Evolutionary conservation across 2,113 vertebrate genomes (phyloP), one percentile per base, ranked within the genome.

Genomic region (Entelurus aequoreus): DNA sequence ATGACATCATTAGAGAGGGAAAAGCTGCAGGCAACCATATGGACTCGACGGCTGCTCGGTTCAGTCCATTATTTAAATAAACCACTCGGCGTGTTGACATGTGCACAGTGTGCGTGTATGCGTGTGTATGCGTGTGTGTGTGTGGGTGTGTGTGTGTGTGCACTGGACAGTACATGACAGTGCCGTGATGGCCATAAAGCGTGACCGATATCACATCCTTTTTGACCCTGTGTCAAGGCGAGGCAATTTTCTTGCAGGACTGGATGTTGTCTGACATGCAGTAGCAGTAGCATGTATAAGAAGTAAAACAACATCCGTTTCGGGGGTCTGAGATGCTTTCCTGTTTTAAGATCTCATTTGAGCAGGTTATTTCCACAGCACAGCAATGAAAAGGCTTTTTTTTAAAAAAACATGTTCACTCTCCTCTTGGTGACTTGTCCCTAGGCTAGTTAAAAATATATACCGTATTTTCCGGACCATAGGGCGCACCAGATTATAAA

Each of bases 1-100:
- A 62, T 72, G 68, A 77, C 67, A 81, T 81, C 76, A 83, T 88
- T 84, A 87, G 74, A 69, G 68, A 46, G 58, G 63, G 65, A 72
- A 68, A 60, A 80, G 73, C 76, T 80, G 68, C 62, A 71, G 72
- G 82, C 64, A 35, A 59, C 80, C 83, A 86, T 86, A 88, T 88
- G 83, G 85, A 70, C 77, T 61, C 35, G 16, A 69, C 66, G 74
- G 66, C 79, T 68, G 69, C 67, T 80, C 66, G 61, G 57, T 64
- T 63, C 51, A 48, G 67, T 66, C 66, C 63, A 71, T 82, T 78
- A 84, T 76, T 87, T 69, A 73, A 76, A 84, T 63, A 74, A 66
- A 80, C 69, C 60, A 54, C 37, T 40, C 35, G 60, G 61, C 62
- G 57, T 62, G 64, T 42, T 68, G 66, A 54, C 66, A 58, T 3